Percentiles rank a stretch among this genome's conserved stretches.
phyloP scores from a whole-genome alignment of 1,140 invertebrate species.

The Drosophila santomea region DNA sequence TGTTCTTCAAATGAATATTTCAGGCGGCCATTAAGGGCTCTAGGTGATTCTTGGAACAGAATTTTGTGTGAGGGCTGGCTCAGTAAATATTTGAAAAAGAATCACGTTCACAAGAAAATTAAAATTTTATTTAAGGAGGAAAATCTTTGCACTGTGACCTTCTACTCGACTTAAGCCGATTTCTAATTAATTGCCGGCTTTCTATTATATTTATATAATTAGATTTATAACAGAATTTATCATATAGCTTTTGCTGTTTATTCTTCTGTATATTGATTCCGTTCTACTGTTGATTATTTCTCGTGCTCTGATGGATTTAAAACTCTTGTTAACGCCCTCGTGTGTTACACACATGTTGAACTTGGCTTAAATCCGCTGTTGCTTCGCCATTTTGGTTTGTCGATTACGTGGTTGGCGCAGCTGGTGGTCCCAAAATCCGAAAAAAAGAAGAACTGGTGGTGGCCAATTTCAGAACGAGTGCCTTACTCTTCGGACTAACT shows the following conservation, averaged over 20 bases:
- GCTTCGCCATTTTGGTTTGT: slow-evolving; percentile 15
- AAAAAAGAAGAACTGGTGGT: slow-evolving; percentile 3
- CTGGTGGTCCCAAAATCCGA: slow-evolving; percentile 15
- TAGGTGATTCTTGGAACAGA: background rate
- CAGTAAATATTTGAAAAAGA: background rate
- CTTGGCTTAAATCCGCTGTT: slow-evolving; percentile 5
- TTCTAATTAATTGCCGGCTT: no score
- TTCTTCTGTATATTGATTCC: background rate
- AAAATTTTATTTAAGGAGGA: no score
- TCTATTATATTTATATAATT: no score
- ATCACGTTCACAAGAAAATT: no score
- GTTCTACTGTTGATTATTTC: background rate
- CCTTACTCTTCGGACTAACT: slow-evolving; percentile 24
- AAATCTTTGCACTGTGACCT: no score
- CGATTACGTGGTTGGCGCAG: slow-evolving; percentile 32
- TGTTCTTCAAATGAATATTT: slow-evolving; percentile 29
- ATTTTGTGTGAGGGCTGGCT: background rate
- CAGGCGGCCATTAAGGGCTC: slow-evolving; percentile 7
- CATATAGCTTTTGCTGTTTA: background rate
- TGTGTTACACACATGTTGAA: slow-evolving; percentile 8
- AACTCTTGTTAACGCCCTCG: slow-evolving; percentile 14
- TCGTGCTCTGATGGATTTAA: background rate
- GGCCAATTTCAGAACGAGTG: slow-evolving; percentile 32
- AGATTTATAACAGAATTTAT: no score
- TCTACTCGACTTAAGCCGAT: no score